These are phyloP conservation scores for Meta bourneti DNA, from an alignment of 2,888 invertebrate genomes.

Conservation along the genomic window DNA sequence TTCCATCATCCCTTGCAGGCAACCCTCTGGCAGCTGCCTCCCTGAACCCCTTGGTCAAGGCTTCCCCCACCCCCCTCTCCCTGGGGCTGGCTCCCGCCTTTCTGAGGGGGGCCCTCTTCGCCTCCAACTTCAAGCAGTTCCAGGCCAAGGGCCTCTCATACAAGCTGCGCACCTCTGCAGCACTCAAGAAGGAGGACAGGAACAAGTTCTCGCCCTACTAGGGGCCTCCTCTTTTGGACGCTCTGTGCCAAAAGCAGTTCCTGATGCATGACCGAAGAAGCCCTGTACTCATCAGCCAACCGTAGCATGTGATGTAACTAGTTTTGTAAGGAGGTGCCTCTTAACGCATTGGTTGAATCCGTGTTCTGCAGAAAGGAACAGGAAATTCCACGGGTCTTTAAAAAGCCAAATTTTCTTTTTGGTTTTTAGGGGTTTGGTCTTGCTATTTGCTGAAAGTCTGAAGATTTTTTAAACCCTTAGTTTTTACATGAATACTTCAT, in stretches of 20 bases:
- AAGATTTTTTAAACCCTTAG: too few relatives aligned
- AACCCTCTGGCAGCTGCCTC: slow-evolving; percentile 56
- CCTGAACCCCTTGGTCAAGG: slow-evolving; percentile 55
- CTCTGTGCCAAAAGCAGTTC: slow-evolving; percentile 61
- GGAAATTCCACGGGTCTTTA: not conserved
- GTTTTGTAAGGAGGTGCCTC: not conserved
- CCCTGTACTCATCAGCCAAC: not conserved
- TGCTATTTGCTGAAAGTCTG: too few relatives aligned
- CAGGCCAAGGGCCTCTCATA: slow-evolving; percentile 60
- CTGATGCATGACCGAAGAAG: slow-evolving; percentile 24
- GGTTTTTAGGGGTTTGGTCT: not conserved
- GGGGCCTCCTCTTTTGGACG: not conserved
- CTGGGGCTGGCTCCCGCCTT: slow-evolving; percentile 55
- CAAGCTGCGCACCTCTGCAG: slow-evolving; percentile 56
- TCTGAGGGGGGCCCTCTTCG: slow-evolving; percentile 45
- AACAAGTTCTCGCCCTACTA: slow-evolving; percentile 73
- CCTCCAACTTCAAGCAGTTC: slow-evolving; percentile 69
- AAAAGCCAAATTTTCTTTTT: not conserved
- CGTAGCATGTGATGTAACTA: not conserved
- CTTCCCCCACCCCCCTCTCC: slow-evolving; percentile 52
- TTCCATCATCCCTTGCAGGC: slow-evolving; percentile 24
- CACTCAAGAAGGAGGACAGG: slow-evolving; percentile 64
- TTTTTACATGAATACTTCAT: too few relatives aligned
- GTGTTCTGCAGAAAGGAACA: not conserved
- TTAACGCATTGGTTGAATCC: not conserved